Evolutionary conservation across 2,797 vertebrate species (phyloP), one percentile per base, ranked within the genome.

Genomic region (Sebastolobus altivelis): DNA sequence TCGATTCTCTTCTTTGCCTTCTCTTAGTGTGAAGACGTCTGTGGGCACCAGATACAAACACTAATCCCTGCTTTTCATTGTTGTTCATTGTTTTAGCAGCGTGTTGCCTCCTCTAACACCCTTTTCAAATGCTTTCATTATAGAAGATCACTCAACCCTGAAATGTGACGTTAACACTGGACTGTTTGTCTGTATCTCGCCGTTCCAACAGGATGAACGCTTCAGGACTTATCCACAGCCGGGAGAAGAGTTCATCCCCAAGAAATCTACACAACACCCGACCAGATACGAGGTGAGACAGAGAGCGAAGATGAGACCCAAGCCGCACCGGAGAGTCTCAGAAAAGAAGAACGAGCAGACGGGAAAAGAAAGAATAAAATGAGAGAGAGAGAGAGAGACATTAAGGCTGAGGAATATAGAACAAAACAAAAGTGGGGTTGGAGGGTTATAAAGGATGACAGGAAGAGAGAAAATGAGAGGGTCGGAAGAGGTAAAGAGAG

Each of bases 251-350:
- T 96, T 96, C 92, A 94, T 96, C 11, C 89, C 94, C 76, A 97
- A 95, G 89, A 98, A 97, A 20, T 94, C 96, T 60, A 97, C 96
- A 88, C 97, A 95, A 93, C 97, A 98, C 88, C 97, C 97, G 22
- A 98, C 97, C 5, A 96, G 98, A 95, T 98, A 99, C 65, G 96
- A 99, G 97, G 98, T 99, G 85, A 89, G 89, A 65, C 25, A 8
- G 70, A 52, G 54, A 71, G 63, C 6, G 1, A 54, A 27, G 38
- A 76, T 62, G 67, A 54, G 22, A 71, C 52, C 13, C 13, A 65
- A 69, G n/a, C 18, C 14, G 0, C 66, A 20, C 16, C 9, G 12
- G 22, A 79, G 22, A 56, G 11, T 49, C 14, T 60, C 31, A 68
- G 13, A 46, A 52, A 62, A 10, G n/a, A 37, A 29, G 20, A 37